Evolutionary conservation across 2,797 vertebrate genomes (phyloP), one percentile per base, ranked within the genome.

Genomic region (Pogonophryne albipinna): DNA sequence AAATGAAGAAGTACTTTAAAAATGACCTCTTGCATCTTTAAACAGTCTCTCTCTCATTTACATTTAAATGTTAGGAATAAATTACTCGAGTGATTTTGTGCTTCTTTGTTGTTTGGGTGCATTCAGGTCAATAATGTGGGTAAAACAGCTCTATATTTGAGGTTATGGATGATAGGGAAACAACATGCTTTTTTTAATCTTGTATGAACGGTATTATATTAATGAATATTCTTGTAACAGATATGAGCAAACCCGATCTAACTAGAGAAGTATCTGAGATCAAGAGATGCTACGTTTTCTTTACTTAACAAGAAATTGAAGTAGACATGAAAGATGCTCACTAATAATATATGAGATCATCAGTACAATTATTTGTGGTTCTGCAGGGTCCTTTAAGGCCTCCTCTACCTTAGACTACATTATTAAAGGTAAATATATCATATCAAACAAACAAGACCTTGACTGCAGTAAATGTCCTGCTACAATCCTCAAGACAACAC

Each of bases 371-470:
- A 17, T 13, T 31, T 7, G 9, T 27, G 5, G 44, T 34, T 15
- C 60, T 74, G 52, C 59, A 27, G 19, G 4, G 31, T 55, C 49
- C 55, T 17, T 17, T 11, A 15, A 42, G 49, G 63, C 64, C 19
- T 63, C 45, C 13, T 76, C 10, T 31, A 44, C 19, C 38, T 4
- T 51, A 61, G 10, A 70, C 31, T 45, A 44, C 45, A 42, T 31
- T 12, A 46, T 20, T 51, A 10, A n/a, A 64, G 41, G 3, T 69
- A 41, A 52, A 76, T 42, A 20, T 27, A 49, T 31, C 27, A 49
- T 15, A 50, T 8, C 56, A 56, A 45, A 51, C 51, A 57, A 51
- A 73, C 64, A 27, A 16, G 45, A 38, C 17, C 17, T 10, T 44
- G 38, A 52, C 6, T 23, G 51, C 56, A 56, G 63, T n/a, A 19